Base-by-base conservation (phyloP, 2,888 invertebrate species). In the Cybosia mesomella region DNA sequence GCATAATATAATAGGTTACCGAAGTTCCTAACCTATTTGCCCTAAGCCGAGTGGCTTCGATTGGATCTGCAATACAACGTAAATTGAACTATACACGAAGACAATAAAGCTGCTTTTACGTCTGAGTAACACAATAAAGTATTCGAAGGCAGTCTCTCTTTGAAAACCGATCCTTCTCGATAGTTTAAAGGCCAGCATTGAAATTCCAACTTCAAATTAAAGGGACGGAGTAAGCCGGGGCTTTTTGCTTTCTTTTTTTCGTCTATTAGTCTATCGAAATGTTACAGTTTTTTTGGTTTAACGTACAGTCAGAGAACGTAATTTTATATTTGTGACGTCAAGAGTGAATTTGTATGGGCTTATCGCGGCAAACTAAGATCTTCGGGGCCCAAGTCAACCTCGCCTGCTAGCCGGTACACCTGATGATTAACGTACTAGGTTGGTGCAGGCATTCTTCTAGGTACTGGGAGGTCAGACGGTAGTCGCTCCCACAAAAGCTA, bases 51-150 rank as follows among this genome's bases (percentile, higher is more conserved):
- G 4, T 32, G 32, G 15, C 63, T 36, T 36, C 53, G 18, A 54
- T 22, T 22, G 32, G 13, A 22, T 36, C 18, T 49, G 18, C 24
- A 5, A 18, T 28, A 61, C 49, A 62, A 62, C n/a, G 11, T 21
- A 53, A 62, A 62, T 62, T 53, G 28, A 49, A 62, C 61, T 62
- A 21, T 32, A 62, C 13, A 5, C 8, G 0, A n/a, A 21, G 49
- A 13, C 11, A 21, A 53, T 32, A 62, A 62, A 49, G 61, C 53
- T 61, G 11, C 18, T 61, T 54, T 63, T 22, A 63, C 53, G 53
- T 54, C 4, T 13, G 9, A 1, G 22, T 54, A 62, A 34, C 9
- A 22, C 22, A 63, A 63, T 54, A 36, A 22, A 34, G 54, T 63
- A 18, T 34, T 63, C 18, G 22, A 2, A 36, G 9, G 9, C 10